These are phyloP conservation scores for Thecocarcelia acutangulata DNA, from an alignment of 2,888 invertebrate species.

Conservation along the genomic window DNA sequence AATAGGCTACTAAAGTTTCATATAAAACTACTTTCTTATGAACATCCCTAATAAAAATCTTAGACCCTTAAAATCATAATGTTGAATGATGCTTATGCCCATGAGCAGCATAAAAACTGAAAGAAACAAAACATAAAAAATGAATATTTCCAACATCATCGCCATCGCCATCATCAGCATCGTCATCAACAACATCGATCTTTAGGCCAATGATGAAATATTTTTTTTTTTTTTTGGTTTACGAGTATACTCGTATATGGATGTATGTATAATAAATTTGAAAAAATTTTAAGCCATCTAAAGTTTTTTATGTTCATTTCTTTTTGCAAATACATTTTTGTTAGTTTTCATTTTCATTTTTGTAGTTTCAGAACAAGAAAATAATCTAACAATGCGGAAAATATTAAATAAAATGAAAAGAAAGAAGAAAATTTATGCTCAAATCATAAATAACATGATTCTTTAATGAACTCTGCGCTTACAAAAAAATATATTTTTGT, in stretches of 20 bases:
- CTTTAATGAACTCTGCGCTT: slow-evolving; percentile 52
- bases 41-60: background rate
- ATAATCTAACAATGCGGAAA: slow-evolving; percentile 48
- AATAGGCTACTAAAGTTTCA: no score
- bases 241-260: no score
- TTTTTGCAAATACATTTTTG: slow-evolving; percentile 10
- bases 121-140: slow-evolving; percentile 28
- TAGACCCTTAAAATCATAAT: background rate
- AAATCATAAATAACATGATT: slow-evolving; percentile 53
- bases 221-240: no score
- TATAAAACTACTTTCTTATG: no score
- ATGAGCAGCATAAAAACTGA: slow-evolving; percentile 5
- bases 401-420: slow-evolving; percentile 2
- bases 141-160: slow-evolving; percentile 47
- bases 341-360: no score
- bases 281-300: background rate
- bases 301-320: background rate
- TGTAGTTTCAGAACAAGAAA: background rate
- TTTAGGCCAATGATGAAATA: slow-evolving; percentile 41
- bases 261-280: slow-evolving; percentile 26
- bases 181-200: slow-evolving; percentile 43
- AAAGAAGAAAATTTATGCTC: slow-evolving; percentile 29
- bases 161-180: slow-evolving; percentile 29
- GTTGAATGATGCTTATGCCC: slow-evolving; percentile 24
- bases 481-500: slow-evolving; percentile 9